These are phyloP conservation scores for Tapirus indicus DNA, from an alignment of 2,797 vertebrate genomes.

Conservation along the genomic window DNA sequence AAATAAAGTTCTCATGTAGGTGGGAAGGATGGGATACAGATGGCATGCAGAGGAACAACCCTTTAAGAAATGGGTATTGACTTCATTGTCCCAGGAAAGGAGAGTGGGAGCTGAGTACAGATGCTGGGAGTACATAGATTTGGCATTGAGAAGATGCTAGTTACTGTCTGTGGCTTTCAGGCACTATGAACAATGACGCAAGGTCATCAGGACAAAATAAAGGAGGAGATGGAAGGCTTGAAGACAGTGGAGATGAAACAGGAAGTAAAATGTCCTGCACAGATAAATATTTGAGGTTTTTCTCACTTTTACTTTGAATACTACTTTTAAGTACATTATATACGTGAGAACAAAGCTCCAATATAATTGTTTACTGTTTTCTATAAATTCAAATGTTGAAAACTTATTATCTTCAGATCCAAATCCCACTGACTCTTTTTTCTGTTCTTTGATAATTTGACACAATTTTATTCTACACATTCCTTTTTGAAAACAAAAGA, in stretches of 20 bases:
- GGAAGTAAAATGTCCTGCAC: not conserved
- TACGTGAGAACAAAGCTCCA: not conserved
- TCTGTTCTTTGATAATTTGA: not conserved
- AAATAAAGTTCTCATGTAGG: not conserved
- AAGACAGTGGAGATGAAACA: not conserved
- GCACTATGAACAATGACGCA: not conserved
- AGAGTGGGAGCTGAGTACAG: rapidly evolving
- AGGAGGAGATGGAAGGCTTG: not conserved
- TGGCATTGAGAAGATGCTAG: too few species aligned
- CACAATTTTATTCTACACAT: not conserved
- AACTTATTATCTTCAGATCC: not conserved
- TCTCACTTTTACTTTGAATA: not conserved
- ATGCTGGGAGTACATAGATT: rapidly evolving
- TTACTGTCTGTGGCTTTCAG: not conserved
- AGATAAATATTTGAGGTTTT: not conserved
- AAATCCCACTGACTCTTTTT: not conserved
- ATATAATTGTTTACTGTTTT: not conserved
- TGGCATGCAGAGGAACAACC: rapidly evolving
- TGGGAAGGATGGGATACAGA: not conserved
- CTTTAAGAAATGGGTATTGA: not conserved
- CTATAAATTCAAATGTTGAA: not conserved
- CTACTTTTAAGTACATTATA: not conserved
- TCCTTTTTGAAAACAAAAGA: not conserved
- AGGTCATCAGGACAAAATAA: not conserved
- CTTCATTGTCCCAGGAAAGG: not conserved